Conservation (phyloP, 2,113 vertebrate genomes). For the Cavia porcellus region DNA sequence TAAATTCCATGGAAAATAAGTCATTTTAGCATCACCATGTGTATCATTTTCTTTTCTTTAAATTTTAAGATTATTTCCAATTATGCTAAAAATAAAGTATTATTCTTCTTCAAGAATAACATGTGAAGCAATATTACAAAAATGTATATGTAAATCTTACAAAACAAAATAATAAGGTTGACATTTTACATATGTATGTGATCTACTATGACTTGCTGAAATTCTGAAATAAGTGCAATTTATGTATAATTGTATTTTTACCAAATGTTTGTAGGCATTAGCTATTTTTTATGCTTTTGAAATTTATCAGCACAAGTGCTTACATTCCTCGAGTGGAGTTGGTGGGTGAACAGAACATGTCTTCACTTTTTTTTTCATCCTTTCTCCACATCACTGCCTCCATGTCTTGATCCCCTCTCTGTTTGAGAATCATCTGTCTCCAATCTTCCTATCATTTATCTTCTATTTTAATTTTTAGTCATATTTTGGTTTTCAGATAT, state of each 20-base stretch:
- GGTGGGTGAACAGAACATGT: neutral
- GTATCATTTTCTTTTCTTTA: neutral
- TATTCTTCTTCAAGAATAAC: neutral
- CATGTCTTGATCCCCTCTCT: neutral
- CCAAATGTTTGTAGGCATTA: neutral
- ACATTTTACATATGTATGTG: neutral
- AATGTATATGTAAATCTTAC: neutral
- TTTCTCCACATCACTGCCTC: neutral
- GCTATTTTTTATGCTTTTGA: neutral
- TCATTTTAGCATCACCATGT: neutral
- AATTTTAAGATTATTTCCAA: neutral
- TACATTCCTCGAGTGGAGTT: neutral
- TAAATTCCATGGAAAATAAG: neutral
- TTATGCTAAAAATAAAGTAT: neutral
- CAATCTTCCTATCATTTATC: neutral
- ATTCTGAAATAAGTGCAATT: neutral
- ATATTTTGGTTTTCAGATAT: neutral
- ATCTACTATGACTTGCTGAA: neutral
- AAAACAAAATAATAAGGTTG: no score
- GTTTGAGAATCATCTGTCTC: neutral
- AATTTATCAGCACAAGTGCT: neutral
- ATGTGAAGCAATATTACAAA: neutral
- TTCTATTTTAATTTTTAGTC: neutral
- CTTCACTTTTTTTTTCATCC: neutral
- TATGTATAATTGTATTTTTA: neutral